Evolutionary conservation across 2,113 vertebrate genomes (phyloP).

Genomic region (Serranochromis macrocephalus): DNA sequence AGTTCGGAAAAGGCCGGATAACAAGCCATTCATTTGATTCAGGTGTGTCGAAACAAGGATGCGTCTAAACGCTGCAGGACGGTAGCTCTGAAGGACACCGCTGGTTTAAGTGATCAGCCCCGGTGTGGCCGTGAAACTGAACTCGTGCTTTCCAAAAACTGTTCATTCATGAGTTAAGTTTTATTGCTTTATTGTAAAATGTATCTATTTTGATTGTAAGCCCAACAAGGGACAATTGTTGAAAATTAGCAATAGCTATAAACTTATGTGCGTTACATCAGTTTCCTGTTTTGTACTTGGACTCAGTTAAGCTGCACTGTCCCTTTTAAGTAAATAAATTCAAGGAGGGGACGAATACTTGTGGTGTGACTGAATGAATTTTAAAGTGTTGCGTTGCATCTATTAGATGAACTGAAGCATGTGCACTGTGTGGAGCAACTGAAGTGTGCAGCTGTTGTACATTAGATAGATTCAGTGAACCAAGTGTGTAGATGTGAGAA

Average conservation of each 20-base stretch:
- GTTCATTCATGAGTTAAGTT: background rate
- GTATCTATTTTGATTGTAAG: background rate
- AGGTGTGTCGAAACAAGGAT: background rate
- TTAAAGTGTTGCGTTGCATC: background rate
- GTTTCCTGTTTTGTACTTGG: background rate
- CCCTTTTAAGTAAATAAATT: background rate
- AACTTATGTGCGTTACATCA: background rate
- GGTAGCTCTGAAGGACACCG: background rate
- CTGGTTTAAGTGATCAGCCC: background rate
- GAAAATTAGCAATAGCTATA: background rate
- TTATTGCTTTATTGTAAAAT: background rate
- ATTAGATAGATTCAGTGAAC: background rate
- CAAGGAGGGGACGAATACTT: background rate
- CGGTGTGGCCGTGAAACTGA: background rate
- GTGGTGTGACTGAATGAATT: rapidly evolving
- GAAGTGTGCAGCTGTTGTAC: background rate
- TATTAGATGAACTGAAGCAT: background rate
- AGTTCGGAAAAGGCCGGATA: background rate
- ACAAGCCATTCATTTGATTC: rapidly evolving
- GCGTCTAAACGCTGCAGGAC: rapidly evolving
- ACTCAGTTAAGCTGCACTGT: background rate
- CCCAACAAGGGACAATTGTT: background rate
- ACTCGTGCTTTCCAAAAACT: background rate
- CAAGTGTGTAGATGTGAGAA: background rate
- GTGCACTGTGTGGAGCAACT: background rate